Conservation (phyloP, 53 echinoderm and acorn worm genomes). For the Temnopleurus reevesii region DNA sequence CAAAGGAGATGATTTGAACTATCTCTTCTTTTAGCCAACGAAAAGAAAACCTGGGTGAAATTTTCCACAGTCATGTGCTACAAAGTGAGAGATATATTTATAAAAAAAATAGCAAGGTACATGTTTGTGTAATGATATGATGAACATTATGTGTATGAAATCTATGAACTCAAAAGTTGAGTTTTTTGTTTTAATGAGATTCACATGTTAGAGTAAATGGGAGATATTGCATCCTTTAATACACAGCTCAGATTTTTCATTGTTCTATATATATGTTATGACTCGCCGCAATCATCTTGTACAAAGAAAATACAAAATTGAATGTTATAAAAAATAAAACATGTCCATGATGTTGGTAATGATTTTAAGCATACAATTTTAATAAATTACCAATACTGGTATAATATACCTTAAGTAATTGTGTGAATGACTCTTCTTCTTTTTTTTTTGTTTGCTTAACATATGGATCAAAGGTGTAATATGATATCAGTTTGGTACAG, state of each 20-base stretch:
- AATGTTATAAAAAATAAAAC: conserved; percentile 41
- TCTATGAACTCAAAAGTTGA: background rate
- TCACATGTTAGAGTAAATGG: background rate
- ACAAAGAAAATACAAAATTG: conserved; percentile 17
- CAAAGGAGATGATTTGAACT: too few species aligned
- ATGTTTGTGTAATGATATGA: conserved; percentile 16
- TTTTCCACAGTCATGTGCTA: conserved; percentile 40
- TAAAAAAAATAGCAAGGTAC: conserved; percentile 15
- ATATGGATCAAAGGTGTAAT: too few species aligned
- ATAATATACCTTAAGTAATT: conserved; percentile 7
- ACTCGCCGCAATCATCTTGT: conserved; percentile 14
- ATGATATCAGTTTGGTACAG: too few species aligned
- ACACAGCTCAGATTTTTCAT: conserved; percentile 15
- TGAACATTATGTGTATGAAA: background rate
- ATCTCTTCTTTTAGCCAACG: too few species aligned
- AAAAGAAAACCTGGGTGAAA: too few species aligned
- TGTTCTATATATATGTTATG: conserved; percentile 36
- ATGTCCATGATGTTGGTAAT: conserved; percentile 9
- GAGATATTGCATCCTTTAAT: background rate
- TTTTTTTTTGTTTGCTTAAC: too few species aligned
- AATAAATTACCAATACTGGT: conserved; percentile 53
- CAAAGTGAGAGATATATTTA: conserved; percentile 31
- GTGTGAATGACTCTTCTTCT: too few species aligned
- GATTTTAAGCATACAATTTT: conserved; percentile 56
- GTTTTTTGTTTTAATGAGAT: background rate